Conservation (phyloP, 1,140 invertebrate genomes). For the Caenorhabditis elegans region DNA sequence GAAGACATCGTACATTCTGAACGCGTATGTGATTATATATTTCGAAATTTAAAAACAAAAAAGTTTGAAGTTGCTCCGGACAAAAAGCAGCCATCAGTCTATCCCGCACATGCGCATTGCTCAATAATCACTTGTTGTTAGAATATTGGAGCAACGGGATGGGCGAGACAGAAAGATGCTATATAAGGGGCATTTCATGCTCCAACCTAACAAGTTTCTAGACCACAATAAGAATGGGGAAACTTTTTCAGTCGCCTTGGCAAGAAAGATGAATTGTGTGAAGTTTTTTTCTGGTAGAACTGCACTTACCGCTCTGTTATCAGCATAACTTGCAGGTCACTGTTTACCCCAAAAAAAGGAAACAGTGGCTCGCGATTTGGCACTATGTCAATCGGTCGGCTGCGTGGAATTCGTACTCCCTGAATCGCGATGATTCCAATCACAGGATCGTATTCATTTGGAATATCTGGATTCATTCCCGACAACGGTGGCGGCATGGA, state of each 20-base stretch:
- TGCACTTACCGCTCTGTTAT: neutral
- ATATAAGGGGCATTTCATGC: neutral
- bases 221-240: neutral
- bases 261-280: neutral
- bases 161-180: constrained; percentile 13
- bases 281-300: neutral
- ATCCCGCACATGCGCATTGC: constrained; percentile 29
- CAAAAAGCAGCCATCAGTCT: neutral
- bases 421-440: constrained; percentile 22
- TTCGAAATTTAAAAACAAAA: neutral
- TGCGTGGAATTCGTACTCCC: neutral
- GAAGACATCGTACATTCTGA: constrained; percentile 10
- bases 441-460: neutral
- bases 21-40: neutral
- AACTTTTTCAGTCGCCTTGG: neutral
- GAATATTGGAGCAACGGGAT: constrained; percentile 27
- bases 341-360: constrained; percentile 2
- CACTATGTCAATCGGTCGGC: neutral
- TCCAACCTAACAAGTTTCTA: neutral
- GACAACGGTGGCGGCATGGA: neutral
- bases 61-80: neutral
- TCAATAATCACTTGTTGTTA: constrained; percentile 4
- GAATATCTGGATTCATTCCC: neutral
- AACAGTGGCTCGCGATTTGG: neutral
- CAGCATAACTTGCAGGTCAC: neutral